Conservation (phyloP, 37 sponge, comb jelly and placozoan genomes). For the Bolinopsis microptera region DNA sequence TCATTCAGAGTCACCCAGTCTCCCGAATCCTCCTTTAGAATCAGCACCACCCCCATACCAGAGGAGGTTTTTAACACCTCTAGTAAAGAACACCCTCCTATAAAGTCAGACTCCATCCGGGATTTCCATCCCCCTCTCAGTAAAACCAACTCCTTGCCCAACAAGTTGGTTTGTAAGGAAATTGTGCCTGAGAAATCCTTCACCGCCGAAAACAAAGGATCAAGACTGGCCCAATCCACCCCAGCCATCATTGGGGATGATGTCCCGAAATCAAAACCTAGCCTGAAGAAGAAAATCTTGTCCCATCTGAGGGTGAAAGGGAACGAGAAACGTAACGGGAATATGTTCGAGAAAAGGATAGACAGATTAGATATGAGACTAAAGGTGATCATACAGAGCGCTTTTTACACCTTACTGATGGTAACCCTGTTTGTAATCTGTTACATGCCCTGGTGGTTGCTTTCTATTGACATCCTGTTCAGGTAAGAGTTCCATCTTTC, state of each 20-base stretch:
- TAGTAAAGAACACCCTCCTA: background rate
- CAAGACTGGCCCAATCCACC: background rate
- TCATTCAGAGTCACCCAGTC: background rate
- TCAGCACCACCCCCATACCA: too few relatives aligned
- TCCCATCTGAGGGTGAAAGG: background rate
- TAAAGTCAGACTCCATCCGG: background rate
- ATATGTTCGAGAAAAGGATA: background rate
- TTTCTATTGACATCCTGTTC: slow-evolving; percentile 15
- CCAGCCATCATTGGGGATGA: background rate
- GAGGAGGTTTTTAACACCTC: too few relatives aligned
- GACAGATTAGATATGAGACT: background rate
- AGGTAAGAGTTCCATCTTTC: too few relatives aligned
- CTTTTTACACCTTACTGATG: slow-evolving; percentile 24
- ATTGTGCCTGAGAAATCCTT: background rate
- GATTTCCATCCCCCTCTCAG: background rate
- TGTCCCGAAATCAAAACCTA: background rate
- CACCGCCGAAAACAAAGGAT: background rate
- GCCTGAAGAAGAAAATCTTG: background rate
- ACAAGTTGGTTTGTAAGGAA: background rate
- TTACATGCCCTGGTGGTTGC: slow-evolving; percentile 41
- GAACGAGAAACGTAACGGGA: background rate
- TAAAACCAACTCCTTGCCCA: background rate
- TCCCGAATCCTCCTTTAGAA: background rate
- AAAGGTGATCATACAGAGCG: slow-evolving; percentile 6
- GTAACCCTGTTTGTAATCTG: slow-evolving; percentile 45